These are phyloP conservation scores for Chloebia gouldiae DNA, from an alignment of 2,113 vertebrate genomes.

Conservation along the genomic window DNA sequence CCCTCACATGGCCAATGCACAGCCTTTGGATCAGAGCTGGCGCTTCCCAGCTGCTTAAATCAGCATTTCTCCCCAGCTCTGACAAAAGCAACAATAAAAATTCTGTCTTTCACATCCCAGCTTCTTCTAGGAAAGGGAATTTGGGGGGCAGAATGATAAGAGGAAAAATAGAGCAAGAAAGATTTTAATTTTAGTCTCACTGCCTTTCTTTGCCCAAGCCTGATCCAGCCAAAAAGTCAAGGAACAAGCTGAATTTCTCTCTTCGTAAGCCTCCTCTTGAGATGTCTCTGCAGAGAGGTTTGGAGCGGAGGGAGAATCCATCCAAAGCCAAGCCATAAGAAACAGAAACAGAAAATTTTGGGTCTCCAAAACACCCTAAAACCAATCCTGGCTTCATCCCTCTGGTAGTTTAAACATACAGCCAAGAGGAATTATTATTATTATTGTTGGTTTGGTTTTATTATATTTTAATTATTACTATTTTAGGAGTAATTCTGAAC, in stretches of 20 bases:
- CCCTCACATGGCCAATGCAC: too few relatives aligned
- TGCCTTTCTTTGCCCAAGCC: not conserved
- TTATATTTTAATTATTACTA: not conserved
- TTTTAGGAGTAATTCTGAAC: not conserved
- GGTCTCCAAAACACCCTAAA: not conserved
- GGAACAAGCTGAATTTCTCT: not conserved
- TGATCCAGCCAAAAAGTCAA: not conserved
- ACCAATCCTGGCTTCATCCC: not conserved
- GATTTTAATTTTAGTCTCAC: not conserved
- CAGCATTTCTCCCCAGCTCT: not conserved
- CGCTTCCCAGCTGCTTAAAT: not conserved
- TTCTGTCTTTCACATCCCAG: not conserved
- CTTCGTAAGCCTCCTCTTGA: not conserved
- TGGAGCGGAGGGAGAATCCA: not conserved
- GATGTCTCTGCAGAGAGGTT: not conserved
- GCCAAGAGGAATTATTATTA: not conserved
- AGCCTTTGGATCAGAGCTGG: not conserved
- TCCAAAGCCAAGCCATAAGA: not conserved
- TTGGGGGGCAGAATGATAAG: not conserved
- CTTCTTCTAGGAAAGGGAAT: not conserved
- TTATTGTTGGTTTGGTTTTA: accelerated
- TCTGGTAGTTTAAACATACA: not conserved
- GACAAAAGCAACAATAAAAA: not conserved
- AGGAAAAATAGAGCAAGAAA: not conserved
- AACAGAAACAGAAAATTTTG: not conserved